Base-by-base conservation (phyloP, 1,140 invertebrate genomes). In the Ephestia elutella region DNA sequence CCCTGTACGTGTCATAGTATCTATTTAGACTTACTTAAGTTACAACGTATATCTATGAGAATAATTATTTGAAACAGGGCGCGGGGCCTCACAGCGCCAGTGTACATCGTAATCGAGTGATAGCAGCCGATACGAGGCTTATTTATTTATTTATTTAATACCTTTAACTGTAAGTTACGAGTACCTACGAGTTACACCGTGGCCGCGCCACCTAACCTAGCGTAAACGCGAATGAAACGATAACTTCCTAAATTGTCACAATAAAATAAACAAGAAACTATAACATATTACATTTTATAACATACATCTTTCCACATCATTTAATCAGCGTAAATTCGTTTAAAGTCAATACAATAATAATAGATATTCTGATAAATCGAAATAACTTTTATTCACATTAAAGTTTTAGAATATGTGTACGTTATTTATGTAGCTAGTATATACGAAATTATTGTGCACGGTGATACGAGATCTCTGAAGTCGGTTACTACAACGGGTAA, bases 351-450 rank as follows among this genome's bases (percentile, higher is more conserved):
- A 78, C 68, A 75, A 78, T 80, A 78, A 80, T 78, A 73, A 83
- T 84, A 82, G 72, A 85, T 80, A 85, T 82, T 80, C 73, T 86
- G 83, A 83, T 84, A 82, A 77, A 83, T 85, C 71, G 75, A 85
- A 82, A 79, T 81, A 87, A 88, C 77, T 75, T 82, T 84, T 85
- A 82, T 88, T 83, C 82, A 87, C 82, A 86, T 80, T 82, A 78
- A 80, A 63, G 74, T 75, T 88, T 88, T 87, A 88, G 86, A 88
- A 88, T 85, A 83, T 86, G 82, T 79, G 78, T 86, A 78, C 74
- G 75, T 78, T 82, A 80, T n/a, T 4, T 44, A 44, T 44, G 63
- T 71, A 71, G 71, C 78, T 84, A 83, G 67, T 71, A 57, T 85
- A 80, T 68, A 82, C 70, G 70, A 80, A 77, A 62, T 75, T 70